Evolutionary conservation across 1,140 invertebrate genomes (phyloP).

Genomic region (Lordiphosa stackelbergi): DNA sequence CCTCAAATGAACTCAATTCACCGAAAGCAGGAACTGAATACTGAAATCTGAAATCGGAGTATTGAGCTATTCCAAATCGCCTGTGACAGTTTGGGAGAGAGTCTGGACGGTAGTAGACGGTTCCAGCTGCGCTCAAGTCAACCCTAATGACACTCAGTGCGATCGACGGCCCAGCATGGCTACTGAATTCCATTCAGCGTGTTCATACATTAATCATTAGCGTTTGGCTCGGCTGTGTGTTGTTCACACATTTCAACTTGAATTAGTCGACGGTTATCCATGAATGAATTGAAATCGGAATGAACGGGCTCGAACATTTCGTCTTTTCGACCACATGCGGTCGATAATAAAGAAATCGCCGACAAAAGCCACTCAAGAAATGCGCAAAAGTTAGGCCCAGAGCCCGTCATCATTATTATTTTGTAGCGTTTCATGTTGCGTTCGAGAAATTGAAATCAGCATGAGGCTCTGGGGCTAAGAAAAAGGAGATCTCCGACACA

Average conservation of each 20-base stretch:
- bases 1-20: slow-evolving; percentile 45
- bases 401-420: slow-evolving; percentile 68
- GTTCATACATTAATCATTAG: slow-evolving; percentile 73
- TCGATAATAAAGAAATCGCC: slow-evolving; percentile 70
- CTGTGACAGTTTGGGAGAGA: slow-evolving; percentile 44
- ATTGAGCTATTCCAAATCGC: slow-evolving; percentile 56
- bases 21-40: slow-evolving; percentile 29
- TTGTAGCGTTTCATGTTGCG: slow-evolving; percentile 70
- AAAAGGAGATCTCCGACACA: slow-evolving; percentile 7
- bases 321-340: slow-evolving; percentile 53
- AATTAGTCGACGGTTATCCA: slow-evolving; percentile 64
- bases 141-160: slow-evolving; percentile 67
- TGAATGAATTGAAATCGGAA: slow-evolving; percentile 63
- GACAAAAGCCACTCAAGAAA: slow-evolving; percentile 59
- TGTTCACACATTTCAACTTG: slow-evolving; percentile 71
- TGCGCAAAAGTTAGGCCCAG: slow-evolving; percentile 46
- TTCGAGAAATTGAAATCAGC: slow-evolving; percentile 70
- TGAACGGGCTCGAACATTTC: slow-evolving; percentile 12
- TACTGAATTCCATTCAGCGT: slow-evolving; percentile 55
- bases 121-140: slow-evolving; percentile 65
- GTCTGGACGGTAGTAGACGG: slow-evolving; percentile 4
- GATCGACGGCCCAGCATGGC: slow-evolving; percentile 60
- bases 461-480: slow-evolving; percentile 30
- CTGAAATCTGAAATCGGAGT: slow-evolving; percentile 16
- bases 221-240: slow-evolving; percentile 30